Evolutionary conservation across 2,797 vertebrate species (phyloP), one percentile per base, ranked within the genome.

Genomic region (Hippopotamyrus pictus): DNA sequence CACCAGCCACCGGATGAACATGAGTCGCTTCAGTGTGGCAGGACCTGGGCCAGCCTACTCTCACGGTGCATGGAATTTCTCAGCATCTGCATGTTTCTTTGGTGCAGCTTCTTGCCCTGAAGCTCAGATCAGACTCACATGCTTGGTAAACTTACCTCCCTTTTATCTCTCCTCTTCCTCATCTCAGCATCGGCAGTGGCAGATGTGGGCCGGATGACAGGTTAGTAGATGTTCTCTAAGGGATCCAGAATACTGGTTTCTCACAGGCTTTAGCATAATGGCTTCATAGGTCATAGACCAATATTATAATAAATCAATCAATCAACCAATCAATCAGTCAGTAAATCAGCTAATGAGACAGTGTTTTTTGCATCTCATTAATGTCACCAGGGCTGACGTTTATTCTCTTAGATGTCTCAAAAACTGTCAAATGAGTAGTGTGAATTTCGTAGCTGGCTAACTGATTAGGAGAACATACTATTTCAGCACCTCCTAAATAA

Each of bases 1-100:
- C 93, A 96, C 98, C 93, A 99, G 97, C 65, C 99, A 99, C 95
- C 96, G 98, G 87, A 97, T 99, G 82, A 98, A 99, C 91, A 97
- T 98, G 93, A 99, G 97, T 94, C 97, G 98, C 91, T 98, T 99
- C 96, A 99, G 99, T 29, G 97, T 98, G 94, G 99, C 97, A 2
- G 98, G 98, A n/a, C 97, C 97, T 0, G 97, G 97, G 86, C 97
- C 97, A 90, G 97, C 96, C 0, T 99, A 97, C 57, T 98, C 99
- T 46, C 98, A 98, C 53, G 98, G 99, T 99, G 95, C 95, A 96
- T 95, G 29, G 50, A 48, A 7, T 65, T 7, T 7, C 25, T 69
- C 14, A 11, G 5, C 33, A 37, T 59, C 69, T 37, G 69, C 12
- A 19, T 76, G 50, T 54, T 37, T 59, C 54, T 62, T 53, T 33